Conservation (phyloP, 2,113 vertebrate species). For the Prinia subflava region DNA sequence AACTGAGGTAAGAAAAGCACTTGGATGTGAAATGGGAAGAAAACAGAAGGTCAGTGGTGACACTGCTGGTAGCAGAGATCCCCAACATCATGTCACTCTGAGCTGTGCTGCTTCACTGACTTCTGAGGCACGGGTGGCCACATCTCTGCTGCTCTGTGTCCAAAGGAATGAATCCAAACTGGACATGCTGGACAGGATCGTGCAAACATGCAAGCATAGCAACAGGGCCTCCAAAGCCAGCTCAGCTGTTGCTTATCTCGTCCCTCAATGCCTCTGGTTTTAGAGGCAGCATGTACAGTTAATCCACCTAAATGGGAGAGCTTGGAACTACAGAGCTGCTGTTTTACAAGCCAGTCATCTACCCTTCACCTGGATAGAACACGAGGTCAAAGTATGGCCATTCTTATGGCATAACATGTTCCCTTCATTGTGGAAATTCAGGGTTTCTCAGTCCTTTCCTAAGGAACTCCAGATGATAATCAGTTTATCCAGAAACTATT, state of each 20-base stretch:
- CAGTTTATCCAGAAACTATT: neutral
- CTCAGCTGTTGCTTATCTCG: constrained; percentile 41
- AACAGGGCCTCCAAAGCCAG: neutral
- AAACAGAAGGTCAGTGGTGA: neutral
- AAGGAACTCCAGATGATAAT: neutral
- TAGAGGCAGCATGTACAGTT: neutral
- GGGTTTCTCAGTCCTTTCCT: neutral
- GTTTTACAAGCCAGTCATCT: neutral
- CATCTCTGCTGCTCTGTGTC: neutral
- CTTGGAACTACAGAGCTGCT: neutral
- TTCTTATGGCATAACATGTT: neutral
- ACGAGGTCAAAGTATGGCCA: neutral
- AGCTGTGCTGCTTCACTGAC: neutral
- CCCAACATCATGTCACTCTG: neutral
- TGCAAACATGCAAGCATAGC: neutral
- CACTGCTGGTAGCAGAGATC: neutral
- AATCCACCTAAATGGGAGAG: constrained; percentile 20
- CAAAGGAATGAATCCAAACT: neutral
- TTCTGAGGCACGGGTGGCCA: neutral
- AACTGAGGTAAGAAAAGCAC: neutral
- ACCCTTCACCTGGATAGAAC: neutral
- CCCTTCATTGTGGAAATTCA: neutral
- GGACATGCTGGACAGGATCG: neutral
- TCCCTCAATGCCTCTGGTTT: neutral
- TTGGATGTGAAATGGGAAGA: neutral